Conservation (phyloP, 2,888 invertebrate genomes). For the Ophraella communa region DNA sequence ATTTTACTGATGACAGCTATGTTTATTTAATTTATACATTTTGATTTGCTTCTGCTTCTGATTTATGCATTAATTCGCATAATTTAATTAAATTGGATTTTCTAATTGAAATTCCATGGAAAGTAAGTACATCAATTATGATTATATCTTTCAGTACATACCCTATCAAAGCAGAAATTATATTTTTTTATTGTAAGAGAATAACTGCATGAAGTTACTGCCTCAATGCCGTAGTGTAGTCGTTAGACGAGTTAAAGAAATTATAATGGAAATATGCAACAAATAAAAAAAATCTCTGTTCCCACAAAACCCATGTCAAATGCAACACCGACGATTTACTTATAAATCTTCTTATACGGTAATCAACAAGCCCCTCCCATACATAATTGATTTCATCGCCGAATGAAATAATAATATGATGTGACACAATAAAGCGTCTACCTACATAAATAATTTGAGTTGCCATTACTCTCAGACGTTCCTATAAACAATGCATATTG, state of each 20-base stretch:
- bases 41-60: too few relatives aligned
- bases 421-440: conserved; percentile 23
- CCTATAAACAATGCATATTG: conserved; percentile 36
- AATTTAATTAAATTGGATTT: too few relatives aligned
- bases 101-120: too few relatives aligned
- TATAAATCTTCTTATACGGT: background rate
- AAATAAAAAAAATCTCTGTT: background rate
- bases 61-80: too few relatives aligned
- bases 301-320: conserved; percentile 9
- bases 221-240: background rate
- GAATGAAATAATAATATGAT: conserved; percentile 18
- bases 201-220: too few relatives aligned
- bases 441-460: conserved; percentile 21
- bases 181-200: background rate
- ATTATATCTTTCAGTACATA: too few relatives aligned
- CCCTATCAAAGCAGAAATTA: too few relatives aligned
- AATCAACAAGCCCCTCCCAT: conserved; percentile 1
- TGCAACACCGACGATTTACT: background rate
- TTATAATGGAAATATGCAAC: background rate
- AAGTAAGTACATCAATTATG: too few relatives aligned
- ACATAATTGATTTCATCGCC: conserved; percentile 21
- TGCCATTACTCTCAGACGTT: conserved; percentile 26
- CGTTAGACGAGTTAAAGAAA: background rate
- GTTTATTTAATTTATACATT: too few relatives aligned
- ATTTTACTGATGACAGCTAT: too few relatives aligned